These are phyloP conservation scores for Salvelinus sp. DNA, from an alignment of 2,113 vertebrate species.

Conservation along the genomic window DNA sequence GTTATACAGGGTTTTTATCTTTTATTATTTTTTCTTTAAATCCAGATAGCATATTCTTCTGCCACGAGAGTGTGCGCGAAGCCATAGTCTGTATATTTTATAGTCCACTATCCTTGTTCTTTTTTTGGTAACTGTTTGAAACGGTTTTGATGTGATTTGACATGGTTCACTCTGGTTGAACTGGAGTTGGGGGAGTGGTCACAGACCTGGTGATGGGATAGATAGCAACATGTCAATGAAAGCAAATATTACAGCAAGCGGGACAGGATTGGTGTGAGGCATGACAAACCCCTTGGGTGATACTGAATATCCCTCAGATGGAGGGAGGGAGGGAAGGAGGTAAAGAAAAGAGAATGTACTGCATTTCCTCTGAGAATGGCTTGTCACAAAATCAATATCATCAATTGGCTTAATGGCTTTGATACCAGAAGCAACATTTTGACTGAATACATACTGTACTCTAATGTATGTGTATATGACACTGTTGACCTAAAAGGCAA, in stretches of 20 bases:
- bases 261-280: slow-evolving; percentile 31
- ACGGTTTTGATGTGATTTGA: slow-evolving; percentile 65
- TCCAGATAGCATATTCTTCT: slow-evolving; percentile 76
- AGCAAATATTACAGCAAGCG: slow-evolving; percentile 71
- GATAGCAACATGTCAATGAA: slow-evolving; percentile 59
- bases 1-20: slow-evolving; percentile 90
- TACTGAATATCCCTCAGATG: slow-evolving; percentile 62
- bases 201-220: slow-evolving; percentile 69
- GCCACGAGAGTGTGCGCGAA: slow-evolving; percentile 67
- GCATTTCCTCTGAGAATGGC: slow-evolving; percentile 66
- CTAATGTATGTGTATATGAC: slow-evolving; percentile 18
- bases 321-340: slow-evolving; percentile 24
- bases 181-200: slow-evolving; percentile 75
- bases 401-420: slow-evolving; percentile 67
- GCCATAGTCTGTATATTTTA: slow-evolving; percentile 68
- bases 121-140: slow-evolving; percentile 80
- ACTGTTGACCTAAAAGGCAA: slow-evolving; percentile 18
- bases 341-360: slow-evolving; percentile 34
- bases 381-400: slow-evolving; percentile 58
- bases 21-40: slow-evolving; percentile 73
- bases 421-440: slow-evolving; percentile 58
- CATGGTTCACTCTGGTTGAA: slow-evolving; percentile 67
- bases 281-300: slow-evolving; percentile 79
- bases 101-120: slow-evolving; percentile 62
- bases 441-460: slow-evolving; percentile 38